These are phyloP conservation scores for Platysternon megacephalum DNA, from an alignment of 2,113 vertebrate species.

Conservation along the genomic window DNA sequence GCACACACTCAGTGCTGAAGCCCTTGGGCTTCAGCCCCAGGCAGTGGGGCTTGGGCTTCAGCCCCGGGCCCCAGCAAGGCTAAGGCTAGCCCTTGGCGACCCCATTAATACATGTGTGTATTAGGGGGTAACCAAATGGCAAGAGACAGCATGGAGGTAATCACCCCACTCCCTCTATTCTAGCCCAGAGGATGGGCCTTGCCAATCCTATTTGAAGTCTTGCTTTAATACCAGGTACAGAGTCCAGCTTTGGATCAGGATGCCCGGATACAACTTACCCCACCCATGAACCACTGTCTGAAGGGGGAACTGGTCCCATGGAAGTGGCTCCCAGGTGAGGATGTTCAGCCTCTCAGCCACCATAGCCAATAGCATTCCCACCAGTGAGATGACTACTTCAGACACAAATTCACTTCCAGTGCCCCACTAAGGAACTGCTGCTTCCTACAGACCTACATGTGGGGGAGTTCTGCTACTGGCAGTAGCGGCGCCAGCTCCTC, in stretches of 20 bases:
- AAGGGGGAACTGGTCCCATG: neutral
- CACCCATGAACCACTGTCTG: neutral
- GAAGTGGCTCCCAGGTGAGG: neutral
- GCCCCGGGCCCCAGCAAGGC: too few relatives aligned
- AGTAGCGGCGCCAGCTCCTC: too few relatives aligned
- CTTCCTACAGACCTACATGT: neutral
- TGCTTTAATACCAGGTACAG: neutral
- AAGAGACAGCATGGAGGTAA: neutral
- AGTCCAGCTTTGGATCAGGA: neutral
- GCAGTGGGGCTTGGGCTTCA: too few relatives aligned
- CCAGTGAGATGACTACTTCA: neutral
- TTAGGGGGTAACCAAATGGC: neutral
- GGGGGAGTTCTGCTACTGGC: neutral
- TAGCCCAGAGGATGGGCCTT: neutral
- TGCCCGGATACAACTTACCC: neutral
- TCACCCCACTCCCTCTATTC: neutral
- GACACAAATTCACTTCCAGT: neutral
- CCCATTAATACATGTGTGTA: neutral
- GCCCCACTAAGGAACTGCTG: neutral
- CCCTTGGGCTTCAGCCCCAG: too few relatives aligned
- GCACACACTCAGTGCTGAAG: too few relatives aligned
- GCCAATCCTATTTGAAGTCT: neutral
- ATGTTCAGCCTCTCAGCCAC: neutral
- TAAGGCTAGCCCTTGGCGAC: too few relatives aligned
- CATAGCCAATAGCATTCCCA: neutral